Evolutionary conservation across 2,113 vertebrate genomes (phyloP).

Genomic region (Spheniscus mendiculus): DNA sequence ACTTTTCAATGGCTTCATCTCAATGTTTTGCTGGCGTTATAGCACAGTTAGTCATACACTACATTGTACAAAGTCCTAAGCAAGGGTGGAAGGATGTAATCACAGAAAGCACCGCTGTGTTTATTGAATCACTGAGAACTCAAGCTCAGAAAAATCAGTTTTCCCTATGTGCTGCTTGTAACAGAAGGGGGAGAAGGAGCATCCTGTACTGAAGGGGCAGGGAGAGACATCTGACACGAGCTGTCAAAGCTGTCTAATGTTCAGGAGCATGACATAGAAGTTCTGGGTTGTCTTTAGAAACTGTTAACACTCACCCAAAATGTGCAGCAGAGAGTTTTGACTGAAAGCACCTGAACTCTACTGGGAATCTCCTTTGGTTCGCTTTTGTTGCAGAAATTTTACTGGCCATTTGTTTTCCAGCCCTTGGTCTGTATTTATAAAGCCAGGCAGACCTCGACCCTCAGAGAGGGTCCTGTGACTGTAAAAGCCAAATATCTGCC

Average conservation of each 20-base stretch:
- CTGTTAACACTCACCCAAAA: background rate
- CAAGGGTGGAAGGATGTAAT: background rate
- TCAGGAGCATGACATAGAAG: background rate
- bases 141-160: background rate
- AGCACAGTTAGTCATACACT: background rate
- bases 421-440: background rate
- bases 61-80: background rate
- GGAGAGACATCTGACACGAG: background rate
- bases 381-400: background rate
- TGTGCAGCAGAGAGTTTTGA: background rate
- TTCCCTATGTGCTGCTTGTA: background rate
- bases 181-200: background rate
- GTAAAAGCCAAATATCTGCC: background rate
- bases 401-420: background rate
- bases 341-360: background rate
- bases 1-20: background rate
- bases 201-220: background rate
- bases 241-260: background rate
- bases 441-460: rapidly evolving
- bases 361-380: background rate
- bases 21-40: background rate
- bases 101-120: background rate
- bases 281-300: background rate
- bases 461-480: background rate
- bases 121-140: background rate